These are phyloP conservation scores for Cephus runcator DNA, from an alignment of 2,888 invertebrate species.

Conservation along the genomic window DNA sequence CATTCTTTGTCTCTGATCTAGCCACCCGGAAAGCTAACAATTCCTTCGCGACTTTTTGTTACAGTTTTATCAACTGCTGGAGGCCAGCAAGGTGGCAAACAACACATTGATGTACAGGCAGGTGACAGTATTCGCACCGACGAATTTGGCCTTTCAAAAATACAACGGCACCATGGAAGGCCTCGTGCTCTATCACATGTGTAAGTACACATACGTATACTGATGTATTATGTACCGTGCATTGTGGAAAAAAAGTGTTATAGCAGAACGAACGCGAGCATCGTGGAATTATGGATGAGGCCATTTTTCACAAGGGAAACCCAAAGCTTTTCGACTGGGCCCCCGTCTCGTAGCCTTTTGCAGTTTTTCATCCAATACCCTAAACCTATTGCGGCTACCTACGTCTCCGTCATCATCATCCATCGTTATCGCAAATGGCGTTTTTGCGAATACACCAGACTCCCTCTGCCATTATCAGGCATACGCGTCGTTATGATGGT, in stretches of 20 bases:
- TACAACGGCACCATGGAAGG: slow-evolving; percentile 71
- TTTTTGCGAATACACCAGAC: background rate
- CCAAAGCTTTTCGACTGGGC: background rate
- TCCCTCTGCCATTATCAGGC: background rate
- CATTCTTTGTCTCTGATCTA: background rate
- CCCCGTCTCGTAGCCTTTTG: background rate
- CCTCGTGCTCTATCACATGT: slow-evolving; percentile 83
- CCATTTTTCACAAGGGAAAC: background rate
- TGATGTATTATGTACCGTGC: background rate
- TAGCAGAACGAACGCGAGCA: background rate
- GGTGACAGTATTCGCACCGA: slow-evolving; percentile 90
- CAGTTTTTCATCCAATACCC: background rate
- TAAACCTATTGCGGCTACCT: background rate
- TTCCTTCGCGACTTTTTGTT: slow-evolving; percentile 60
- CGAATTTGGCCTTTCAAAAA: slow-evolving; percentile 86
- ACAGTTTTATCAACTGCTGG: slow-evolving; percentile 83
- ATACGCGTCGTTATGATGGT: background rate
- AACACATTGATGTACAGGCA: slow-evolving; percentile 78
- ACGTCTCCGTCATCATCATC: background rate
- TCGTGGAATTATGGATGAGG: background rate
- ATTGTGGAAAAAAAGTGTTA: background rate
- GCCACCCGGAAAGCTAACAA: background rate
- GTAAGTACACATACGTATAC: slow-evolving; percentile 70
- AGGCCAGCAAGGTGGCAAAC: slow-evolving; percentile 79
- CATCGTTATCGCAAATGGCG: background rate